Evolutionary conservation across 2,113 vertebrate genomes (phyloP).

Genomic region (Otocyon megalotis): DNA sequence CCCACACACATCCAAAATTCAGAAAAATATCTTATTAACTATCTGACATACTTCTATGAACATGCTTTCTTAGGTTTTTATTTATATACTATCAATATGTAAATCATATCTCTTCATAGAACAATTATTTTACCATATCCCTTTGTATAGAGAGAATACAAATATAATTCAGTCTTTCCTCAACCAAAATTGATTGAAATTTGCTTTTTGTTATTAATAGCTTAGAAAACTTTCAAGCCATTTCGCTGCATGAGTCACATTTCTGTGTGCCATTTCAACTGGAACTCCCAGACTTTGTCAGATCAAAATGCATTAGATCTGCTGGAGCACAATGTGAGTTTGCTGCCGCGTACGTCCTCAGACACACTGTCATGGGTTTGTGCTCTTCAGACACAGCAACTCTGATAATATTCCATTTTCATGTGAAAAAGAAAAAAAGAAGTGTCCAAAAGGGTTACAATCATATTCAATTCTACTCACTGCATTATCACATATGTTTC

Average conservation of each 20-base stretch:
- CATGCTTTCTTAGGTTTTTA: neutral
- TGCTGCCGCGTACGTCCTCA: too few relatives aligned
- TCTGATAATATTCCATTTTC: neutral
- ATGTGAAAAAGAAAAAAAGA: neutral
- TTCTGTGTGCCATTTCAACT: neutral
- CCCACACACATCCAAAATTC: neutral
- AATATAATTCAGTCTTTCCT: neutral
- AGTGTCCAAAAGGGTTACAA: neutral
- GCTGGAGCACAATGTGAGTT: too few relatives aligned
- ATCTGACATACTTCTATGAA: neutral
- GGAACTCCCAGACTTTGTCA: too few relatives aligned
- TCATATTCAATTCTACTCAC: neutral
- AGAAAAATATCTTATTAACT: neutral
- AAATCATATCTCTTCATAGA: neutral
- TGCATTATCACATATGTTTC: neutral
- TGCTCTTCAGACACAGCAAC: neutral
- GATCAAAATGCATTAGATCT: neutral
- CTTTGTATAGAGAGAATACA: neutral
- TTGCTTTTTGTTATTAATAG: neutral
- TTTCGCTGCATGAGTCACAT: neutral
- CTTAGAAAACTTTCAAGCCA: neutral
- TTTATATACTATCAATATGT: neutral
- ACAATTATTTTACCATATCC: neutral
- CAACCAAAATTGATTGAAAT: neutral
- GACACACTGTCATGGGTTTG: neutral